phyloP scores from a whole-genome alignment of 2,797 vertebrate species.

The Varecia variegata region DNA sequence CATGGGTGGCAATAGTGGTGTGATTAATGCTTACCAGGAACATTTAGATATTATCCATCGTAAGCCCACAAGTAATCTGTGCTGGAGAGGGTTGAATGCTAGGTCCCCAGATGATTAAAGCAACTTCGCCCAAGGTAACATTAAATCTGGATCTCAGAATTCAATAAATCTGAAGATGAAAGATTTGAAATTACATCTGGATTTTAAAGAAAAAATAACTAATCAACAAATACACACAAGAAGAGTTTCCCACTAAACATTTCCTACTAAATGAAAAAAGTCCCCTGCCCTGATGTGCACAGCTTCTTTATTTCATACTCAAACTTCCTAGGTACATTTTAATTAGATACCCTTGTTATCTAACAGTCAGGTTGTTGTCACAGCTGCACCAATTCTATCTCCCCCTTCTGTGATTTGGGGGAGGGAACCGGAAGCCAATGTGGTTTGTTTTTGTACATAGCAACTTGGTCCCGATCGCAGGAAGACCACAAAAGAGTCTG shows the following conservation, averaged over 20 bases:
- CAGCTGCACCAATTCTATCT: conserved; percentile 79
- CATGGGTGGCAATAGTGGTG: background rate
- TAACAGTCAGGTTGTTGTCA: conserved; percentile 82
- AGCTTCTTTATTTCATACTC: conserved; percentile 76
- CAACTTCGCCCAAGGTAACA: background rate
- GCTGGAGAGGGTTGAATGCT: background rate
- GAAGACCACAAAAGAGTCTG: conserved; percentile 80
- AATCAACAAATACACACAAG: background rate
- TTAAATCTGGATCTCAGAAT: background rate
- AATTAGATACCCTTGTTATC: conserved; percentile 70
- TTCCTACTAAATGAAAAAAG: conserved; percentile 13
- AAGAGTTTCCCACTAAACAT: background rate
- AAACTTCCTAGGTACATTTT: conserved; percentile 66
- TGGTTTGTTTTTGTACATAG: conserved; percentile 83
- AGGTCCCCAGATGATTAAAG: background rate
- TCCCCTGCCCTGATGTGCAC: conserved; percentile 64
- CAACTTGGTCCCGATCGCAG: conserved; percentile 77
- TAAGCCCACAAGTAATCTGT: background rate
- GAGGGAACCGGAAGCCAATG: conserved; percentile 71
- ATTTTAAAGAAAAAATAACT: conserved; percentile 5
- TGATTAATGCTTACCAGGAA: conserved; percentile 6
- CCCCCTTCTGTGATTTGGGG: conserved; percentile 75
- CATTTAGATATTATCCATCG: background rate
- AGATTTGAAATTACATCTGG: background rate
- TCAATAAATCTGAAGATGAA: background rate